Evolutionary conservation across 2,888 invertebrate genomes (phyloP).

Genomic region (Tenthredo distinguenda): DNA sequence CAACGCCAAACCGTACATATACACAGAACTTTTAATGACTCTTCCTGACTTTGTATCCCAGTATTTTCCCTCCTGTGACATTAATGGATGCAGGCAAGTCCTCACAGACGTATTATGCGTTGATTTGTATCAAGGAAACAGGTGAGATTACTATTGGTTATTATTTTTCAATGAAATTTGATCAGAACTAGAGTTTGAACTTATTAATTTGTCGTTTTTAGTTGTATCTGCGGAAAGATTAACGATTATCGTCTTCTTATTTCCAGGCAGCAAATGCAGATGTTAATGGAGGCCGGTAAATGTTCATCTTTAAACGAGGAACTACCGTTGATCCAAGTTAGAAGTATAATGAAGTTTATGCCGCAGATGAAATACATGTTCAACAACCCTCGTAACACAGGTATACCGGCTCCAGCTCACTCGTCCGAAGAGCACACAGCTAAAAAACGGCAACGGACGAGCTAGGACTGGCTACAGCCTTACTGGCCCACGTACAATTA

Average conservation of each 20-base stretch:
- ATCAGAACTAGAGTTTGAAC: neutral
- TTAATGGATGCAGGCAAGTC: slow-evolving; percentile 88
- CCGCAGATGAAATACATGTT: slow-evolving; percentile 94
- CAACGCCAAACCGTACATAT: slow-evolving; percentile 91
- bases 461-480: slow-evolving; percentile 82
- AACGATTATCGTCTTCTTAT: neutral
- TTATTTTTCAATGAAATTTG: neutral
- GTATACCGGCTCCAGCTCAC: slow-evolving; percentile 74
- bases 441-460: slow-evolving; percentile 81
- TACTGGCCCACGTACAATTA: slow-evolving; percentile 78
- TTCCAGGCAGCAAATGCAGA: slow-evolving; percentile 86
- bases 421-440: slow-evolving; percentile 75
- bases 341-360: slow-evolving; percentile 92
- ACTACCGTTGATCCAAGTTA: slow-evolving; percentile 89
- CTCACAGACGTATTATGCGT: slow-evolving; percentile 88
- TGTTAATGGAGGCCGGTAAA: slow-evolving; percentile 88
- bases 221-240: neutral
- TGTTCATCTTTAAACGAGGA: slow-evolving; percentile 86
- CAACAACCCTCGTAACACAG: slow-evolving; percentile 80
- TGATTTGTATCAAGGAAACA: slow-evolving; percentile 90
- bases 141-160: slow-evolving; percentile 79
- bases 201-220: neutral
- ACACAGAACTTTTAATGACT: slow-evolving; percentile 90
- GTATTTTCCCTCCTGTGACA: slow-evolving; percentile 89
- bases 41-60: slow-evolving; percentile 89